Evolutionary conservation across 2,113 vertebrate species (phyloP).

Genomic region (Rallus limicola): DNA sequence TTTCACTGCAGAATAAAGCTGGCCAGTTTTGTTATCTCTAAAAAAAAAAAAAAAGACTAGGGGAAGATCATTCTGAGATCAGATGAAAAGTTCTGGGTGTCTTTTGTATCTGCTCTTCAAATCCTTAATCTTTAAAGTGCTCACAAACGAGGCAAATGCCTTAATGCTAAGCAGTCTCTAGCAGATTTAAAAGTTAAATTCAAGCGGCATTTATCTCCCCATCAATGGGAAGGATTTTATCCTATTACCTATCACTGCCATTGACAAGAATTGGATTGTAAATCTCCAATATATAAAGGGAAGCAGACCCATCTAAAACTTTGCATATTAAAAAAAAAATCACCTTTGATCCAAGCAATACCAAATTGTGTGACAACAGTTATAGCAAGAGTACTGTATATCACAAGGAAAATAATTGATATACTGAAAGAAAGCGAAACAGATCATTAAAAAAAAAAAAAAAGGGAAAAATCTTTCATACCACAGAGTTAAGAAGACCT

Average conservation of each 20-base stretch:
- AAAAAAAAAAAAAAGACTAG: not conserved
- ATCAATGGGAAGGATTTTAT: slow-evolving; percentile 51
- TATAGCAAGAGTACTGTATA: not conserved
- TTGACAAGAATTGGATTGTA: not conserved
- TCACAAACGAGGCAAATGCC: slow-evolving; percentile 6
- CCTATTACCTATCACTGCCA: slow-evolving; percentile 29
- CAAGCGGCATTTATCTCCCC: slow-evolving; percentile 38
- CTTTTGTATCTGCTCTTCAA: slow-evolving; percentile 18
- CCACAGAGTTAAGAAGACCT: slow-evolving; percentile 71
- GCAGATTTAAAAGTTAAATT: slow-evolving; percentile 59
- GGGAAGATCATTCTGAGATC: not conserved
- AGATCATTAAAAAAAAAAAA: not conserved
- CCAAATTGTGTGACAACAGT: not conserved
- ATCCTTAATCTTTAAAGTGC: slow-evolving; percentile 40
- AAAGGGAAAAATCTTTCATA: slow-evolving; percentile 34
- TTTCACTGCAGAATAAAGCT: not conserved
- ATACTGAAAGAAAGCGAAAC: not conserved
- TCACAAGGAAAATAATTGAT: not conserved
- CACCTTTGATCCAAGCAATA: not conserved
- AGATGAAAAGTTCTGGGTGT: not conserved
- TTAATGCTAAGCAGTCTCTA: slow-evolving; percentile 23
- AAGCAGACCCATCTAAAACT: not conserved
- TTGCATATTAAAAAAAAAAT: not conserved
- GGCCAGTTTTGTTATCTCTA: not conserved
- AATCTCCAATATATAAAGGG: not conserved